These are phyloP conservation scores for Anhinga rufa DNA, from an alignment of 2,113 vertebrate species.

Conservation along the genomic window DNA sequence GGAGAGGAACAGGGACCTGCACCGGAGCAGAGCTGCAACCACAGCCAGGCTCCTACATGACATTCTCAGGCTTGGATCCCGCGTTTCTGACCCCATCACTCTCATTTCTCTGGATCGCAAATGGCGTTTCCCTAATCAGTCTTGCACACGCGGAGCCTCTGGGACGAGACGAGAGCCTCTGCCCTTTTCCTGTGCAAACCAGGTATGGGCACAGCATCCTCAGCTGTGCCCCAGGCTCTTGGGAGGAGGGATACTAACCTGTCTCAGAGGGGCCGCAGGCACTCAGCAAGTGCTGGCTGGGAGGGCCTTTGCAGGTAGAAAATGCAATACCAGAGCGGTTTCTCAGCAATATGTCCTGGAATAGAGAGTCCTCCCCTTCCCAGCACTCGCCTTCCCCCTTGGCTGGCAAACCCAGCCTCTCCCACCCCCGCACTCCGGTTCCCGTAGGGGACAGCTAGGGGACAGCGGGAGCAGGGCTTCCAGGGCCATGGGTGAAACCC, in stretches of 20 bases:
- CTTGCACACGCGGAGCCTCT: not conserved
- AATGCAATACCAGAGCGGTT: not conserved
- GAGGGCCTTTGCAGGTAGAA: not conserved
- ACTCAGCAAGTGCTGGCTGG: not conserved
- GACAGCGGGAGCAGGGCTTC: not conserved
- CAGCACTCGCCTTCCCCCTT: not conserved
- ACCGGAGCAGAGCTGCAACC: not conserved
- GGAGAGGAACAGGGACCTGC: not conserved
- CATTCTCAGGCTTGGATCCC: not conserved
- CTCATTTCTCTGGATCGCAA: not conserved
- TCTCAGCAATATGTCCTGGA: not conserved
- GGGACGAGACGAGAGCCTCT: not conserved
- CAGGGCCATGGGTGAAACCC: not conserved
- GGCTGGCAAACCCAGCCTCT: slow-evolving; percentile 12
- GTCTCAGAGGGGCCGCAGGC: not conserved
- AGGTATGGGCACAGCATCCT: not conserved
- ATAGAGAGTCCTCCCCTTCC: slow-evolving; percentile 30
- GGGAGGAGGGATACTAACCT: not conserved
- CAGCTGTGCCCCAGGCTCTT: not conserved
- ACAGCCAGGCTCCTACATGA: not conserved
- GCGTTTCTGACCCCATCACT: not conserved
- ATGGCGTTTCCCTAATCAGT: slow-evolving; percentile 12
- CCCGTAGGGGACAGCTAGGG: not conserved
- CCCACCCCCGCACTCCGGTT: not conserved
- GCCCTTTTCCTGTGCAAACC: not conserved